Evolutionary conservation across 1,140 invertebrate species (phyloP).

Genomic region (Scaptodrosophila lebanonensis): DNA sequence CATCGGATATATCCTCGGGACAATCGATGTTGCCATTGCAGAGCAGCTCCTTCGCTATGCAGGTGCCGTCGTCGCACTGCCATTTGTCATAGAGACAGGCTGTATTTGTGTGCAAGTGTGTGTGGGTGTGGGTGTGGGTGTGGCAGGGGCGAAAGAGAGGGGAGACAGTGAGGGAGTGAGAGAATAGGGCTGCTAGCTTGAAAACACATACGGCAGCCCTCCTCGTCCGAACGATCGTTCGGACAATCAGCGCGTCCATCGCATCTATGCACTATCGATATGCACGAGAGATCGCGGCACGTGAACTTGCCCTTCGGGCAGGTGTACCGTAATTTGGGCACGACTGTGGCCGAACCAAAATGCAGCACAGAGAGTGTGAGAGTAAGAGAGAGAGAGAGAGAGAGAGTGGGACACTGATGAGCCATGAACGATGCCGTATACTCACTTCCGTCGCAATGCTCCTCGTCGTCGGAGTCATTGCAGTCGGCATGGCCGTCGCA

Average conservation of each 20-base stretch:
- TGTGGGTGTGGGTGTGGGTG: too few relatives aligned
- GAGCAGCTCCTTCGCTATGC: slow-evolving; percentile 80
- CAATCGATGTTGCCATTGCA: slow-evolving; percentile 84
- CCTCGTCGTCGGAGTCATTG: slow-evolving; percentile 85
- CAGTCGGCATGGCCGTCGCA: slow-evolving; percentile 87
- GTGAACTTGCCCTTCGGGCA: slow-evolving; percentile 80
- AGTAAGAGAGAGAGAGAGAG: slow-evolving; percentile 5
- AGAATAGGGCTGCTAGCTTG: background rate
- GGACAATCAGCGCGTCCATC: slow-evolving; percentile 79
- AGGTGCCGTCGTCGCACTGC: slow-evolving; percentile 81
- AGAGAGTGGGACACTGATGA: background rate
- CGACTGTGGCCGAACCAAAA: slow-evolving; percentile 45
- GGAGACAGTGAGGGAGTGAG: background rate
- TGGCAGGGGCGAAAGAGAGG: slow-evolving; percentile 5
- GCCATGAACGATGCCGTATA: slow-evolving; percentile 26
- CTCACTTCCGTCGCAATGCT: slow-evolving; percentile 79
- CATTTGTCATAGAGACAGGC: slow-evolving; percentile 80
- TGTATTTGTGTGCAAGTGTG: slow-evolving; percentile 68
- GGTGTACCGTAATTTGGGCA: slow-evolving; percentile 60
- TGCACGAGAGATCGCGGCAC: slow-evolving; percentile 83
- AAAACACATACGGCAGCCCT: slow-evolving; percentile 79
- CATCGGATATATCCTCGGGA: slow-evolving; percentile 84
- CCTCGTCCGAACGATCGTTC: slow-evolving; percentile 79
- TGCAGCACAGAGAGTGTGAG: slow-evolving; percentile 16
- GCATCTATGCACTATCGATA: slow-evolving; percentile 82